These are phyloP conservation scores for Ambastaia sidthimunki DNA, from an alignment of 2,797 vertebrate genomes.

Conservation along the genomic window DNA sequence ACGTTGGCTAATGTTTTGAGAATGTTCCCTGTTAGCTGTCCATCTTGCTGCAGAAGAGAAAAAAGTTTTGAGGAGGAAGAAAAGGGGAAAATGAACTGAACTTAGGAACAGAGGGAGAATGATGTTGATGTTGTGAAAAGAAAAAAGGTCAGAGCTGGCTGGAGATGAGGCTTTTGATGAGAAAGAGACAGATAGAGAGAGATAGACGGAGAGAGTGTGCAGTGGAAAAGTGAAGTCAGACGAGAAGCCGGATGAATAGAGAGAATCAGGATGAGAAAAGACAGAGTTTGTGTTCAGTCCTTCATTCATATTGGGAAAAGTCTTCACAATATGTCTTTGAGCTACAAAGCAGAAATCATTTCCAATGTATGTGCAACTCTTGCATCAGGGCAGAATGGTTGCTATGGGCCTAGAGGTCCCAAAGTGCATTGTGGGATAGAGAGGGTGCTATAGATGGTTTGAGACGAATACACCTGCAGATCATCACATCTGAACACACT, in stretches of 20 bases:
- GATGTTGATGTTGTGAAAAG: background rate
- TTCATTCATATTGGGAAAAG: background rate
- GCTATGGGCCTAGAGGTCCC: conserved; percentile 25
- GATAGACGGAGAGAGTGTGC: background rate
- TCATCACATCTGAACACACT: background rate
- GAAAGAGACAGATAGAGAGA: background rate
- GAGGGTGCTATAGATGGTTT: background rate
- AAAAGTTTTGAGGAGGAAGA: background rate
- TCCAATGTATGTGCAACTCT: conserved; percentile 32
- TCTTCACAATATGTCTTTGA: conserved; percentile 35
- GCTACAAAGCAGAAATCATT: conserved; percentile 36
- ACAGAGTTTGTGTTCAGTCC: background rate
- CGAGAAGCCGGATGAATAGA: background rate
- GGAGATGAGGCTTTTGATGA: conserved; percentile 23
- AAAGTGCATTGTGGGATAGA: background rate
- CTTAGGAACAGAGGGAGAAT: background rate
- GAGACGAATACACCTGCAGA: background rate
- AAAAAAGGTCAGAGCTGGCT: conserved; percentile 13
- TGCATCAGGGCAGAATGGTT: conserved; percentile 42
- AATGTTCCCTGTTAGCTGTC: too few relatives aligned
- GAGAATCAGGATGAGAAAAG: too few relatives aligned
- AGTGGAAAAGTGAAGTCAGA: background rate
- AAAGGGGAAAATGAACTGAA: background rate
- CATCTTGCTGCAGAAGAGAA: background rate
- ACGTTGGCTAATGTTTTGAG: too few relatives aligned